Conservation (phyloP, 2,888 invertebrate genomes). For the Kuschelorhynchus macadamiae region DNA sequence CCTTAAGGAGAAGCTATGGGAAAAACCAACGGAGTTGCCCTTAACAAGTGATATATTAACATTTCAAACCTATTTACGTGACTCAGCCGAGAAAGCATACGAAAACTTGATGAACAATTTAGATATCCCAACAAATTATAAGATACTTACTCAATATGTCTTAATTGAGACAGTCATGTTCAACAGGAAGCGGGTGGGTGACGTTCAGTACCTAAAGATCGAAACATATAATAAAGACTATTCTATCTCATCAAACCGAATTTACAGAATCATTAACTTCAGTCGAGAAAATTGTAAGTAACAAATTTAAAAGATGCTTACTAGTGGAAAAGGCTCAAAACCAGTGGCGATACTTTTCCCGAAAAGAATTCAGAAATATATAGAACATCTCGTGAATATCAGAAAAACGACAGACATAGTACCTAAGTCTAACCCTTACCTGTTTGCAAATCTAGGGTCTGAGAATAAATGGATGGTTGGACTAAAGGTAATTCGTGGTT, state of each 20-base stretch:
- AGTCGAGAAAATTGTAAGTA: constrained; percentile 41
- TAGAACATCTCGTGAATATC: constrained; percentile 30
- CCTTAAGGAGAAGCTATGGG: constrained; percentile 53
- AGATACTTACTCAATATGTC: constrained; percentile 51
- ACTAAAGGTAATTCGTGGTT: constrained; percentile 42
- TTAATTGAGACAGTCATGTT: constrained; percentile 49
- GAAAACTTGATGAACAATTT: constrained; percentile 32
- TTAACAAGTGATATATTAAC: constrained; percentile 50
- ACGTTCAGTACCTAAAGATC: constrained; percentile 51
- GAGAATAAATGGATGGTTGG: constrained; percentile 53
- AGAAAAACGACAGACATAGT: constrained; percentile 43
- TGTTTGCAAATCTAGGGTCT: constrained; percentile 51
- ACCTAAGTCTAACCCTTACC: constrained; percentile 48
- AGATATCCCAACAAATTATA: constrained; percentile 44
- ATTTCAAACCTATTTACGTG: constrained; percentile 47
- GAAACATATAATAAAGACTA: constrained; percentile 36
- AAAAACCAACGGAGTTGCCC: constrained; percentile 51
- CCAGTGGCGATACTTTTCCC: constrained; percentile 48
- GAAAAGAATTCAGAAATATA: constrained; percentile 43
- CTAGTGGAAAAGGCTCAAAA: constrained; percentile 49
- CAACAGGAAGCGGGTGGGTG: constrained; percentile 52
- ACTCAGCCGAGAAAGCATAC: constrained; percentile 42
- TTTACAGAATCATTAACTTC: constrained; percentile 25
- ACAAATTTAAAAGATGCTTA: constrained; percentile 49
- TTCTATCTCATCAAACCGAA: constrained; percentile 28